Percentiles rank a stretch among this genome's conserved stretches.
phyloP scores from a whole-genome alignment of 2,113 vertebrate genomes.

The Syngnathus typhle region DNA sequence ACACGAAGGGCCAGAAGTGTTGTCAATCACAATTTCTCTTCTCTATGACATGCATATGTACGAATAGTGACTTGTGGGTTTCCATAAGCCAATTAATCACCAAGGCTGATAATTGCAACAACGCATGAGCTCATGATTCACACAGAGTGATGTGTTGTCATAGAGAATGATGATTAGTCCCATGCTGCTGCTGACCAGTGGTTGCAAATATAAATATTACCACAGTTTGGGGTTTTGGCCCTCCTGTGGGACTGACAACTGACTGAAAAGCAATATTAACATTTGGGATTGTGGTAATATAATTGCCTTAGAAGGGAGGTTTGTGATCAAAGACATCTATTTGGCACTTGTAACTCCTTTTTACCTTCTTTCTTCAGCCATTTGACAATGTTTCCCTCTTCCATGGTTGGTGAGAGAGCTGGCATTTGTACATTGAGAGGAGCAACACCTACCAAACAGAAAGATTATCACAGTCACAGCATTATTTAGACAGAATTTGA shows the following conservation, averaged over 20 bases:
- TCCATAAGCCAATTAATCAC: slow-evolving; percentile 51
- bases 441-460: slow-evolving; percentile 73
- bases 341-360: slow-evolving; percentile 1
- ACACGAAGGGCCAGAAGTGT: not conserved
- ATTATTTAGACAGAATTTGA: not conserved
- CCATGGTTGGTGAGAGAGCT: slow-evolving; percentile 97
- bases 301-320: not conserved
- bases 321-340: not conserved
- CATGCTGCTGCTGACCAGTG: not conserved
- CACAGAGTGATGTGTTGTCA: slow-evolving; percentile 30
- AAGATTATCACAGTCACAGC: slow-evolving; percentile 16
- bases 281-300: not conserved
- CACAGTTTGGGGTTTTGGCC: not conserved
- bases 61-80: slow-evolving; percentile 37
- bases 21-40: slow-evolving; percentile 17
- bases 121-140: slow-evolving; percentile 18
- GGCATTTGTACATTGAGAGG: slow-evolving; percentile 89
- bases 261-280: not conserved
- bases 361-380: slow-evolving; percentile 98
- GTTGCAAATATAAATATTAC: not conserved
- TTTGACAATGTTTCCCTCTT: slow-evolving; percentile 91
- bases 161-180: slow-evolving; percentile 10
- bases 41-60: slow-evolving; percentile 8
- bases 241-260: not conserved
- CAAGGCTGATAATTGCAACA: slow-evolving; percentile 39